Percentiles rank a stretch among this genome's conserved stretches.
phyloP scores from a whole-genome alignment of 2,888 invertebrate genomes.

The Lasioglossum zephyrum region DNA sequence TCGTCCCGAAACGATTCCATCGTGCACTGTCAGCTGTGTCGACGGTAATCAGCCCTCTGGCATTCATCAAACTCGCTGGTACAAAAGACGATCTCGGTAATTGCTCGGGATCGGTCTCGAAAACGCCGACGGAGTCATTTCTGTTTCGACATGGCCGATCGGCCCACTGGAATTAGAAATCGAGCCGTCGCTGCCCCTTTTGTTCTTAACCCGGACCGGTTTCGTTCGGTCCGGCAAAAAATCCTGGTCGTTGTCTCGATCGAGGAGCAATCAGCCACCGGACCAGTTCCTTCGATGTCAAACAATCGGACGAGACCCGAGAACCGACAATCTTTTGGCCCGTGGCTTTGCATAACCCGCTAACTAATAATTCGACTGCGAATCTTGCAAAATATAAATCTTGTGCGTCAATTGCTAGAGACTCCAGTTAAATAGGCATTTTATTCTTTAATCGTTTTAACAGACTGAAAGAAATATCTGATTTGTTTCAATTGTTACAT shows the following conservation, averaged over 20 bases:
- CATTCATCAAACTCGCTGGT: conserved; percentile 57
- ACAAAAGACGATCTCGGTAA: conserved; percentile 59
- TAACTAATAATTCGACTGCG: not conserved
- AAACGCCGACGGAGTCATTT: conserved; percentile 61
- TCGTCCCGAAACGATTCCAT: conserved; percentile 7
- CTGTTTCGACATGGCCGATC: conserved; percentile 63
- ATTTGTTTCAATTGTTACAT: not conserved
- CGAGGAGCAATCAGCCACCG: conserved; percentile 22
- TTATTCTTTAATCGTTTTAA: too few species aligned
- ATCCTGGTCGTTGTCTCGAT: conserved; percentile 35
- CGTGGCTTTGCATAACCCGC: not conserved
- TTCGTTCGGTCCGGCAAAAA: conserved; percentile 40
- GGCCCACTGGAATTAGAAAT: conserved; percentile 69
- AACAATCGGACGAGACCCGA: not conserved
- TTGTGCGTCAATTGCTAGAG: too few species aligned
- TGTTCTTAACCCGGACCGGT: conserved; percentile 49
- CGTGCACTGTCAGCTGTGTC: conserved; percentile 41
- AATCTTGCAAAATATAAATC: not conserved
- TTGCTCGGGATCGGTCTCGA: conserved; percentile 60
- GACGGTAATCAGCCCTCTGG: conserved; percentile 38
- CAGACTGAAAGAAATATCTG: too few species aligned
- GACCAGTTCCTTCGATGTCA: not conserved
- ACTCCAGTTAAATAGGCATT: too few species aligned
- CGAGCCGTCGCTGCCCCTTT: conserved; percentile 44
- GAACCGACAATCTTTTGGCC: not conserved